These are phyloP conservation scores for Cervus canadensis DNA, from an alignment of 2,113 vertebrate genomes.

Conservation along the genomic window DNA sequence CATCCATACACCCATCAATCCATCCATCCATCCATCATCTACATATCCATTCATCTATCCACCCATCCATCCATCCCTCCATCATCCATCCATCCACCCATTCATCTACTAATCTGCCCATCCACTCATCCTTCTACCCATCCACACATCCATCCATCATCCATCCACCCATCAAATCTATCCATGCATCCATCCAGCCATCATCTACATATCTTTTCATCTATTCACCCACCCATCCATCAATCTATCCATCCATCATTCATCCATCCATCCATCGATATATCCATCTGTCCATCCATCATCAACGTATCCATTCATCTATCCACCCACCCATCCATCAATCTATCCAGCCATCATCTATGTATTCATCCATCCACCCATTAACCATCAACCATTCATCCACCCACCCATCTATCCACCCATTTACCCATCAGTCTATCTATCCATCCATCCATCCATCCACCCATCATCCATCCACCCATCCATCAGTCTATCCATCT, in stretches of 20 bases:
- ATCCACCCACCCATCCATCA: not conserved
- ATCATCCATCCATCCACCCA: not conserved
- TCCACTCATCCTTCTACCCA: not conserved
- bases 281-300: too few relatives aligned
- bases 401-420: not conserved
- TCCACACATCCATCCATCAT: too few relatives aligned
- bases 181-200: not conserved
- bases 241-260: too few relatives aligned
- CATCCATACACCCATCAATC: not conserved
- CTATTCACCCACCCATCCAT: not conserved
- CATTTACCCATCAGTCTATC: not conserved
- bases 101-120: fast-evolving
- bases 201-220: too few relatives aligned
- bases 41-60: not conserved
- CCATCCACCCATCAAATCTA: not conserved
- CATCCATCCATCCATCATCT: not conserved
- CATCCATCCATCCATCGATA: too few relatives aligned
- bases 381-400: too few relatives aligned
- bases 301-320: not conserved
- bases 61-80: not conserved
- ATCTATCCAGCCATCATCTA: too few relatives aligned
- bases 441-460: not conserved
- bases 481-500: too few relatives aligned
- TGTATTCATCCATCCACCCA: too few relatives aligned
- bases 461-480: too few relatives aligned